Percentiles rank a stretch among this genome's conserved stretches.
Evolutionary conservation across 2,797 vertebrate species (phyloP).

Genomic region (Taeniopygia guttata): DNA sequence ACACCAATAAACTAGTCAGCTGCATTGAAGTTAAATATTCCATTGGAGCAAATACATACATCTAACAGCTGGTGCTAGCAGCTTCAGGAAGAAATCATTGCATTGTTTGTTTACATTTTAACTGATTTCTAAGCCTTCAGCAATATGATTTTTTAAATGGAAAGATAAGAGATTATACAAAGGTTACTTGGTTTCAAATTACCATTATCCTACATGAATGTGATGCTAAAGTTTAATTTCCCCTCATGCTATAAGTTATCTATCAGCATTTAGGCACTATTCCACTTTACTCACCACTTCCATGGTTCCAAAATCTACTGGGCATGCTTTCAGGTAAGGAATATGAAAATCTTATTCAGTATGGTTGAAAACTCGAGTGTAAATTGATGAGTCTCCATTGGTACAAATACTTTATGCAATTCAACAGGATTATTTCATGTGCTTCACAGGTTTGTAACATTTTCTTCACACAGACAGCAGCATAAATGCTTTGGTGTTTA

Average conservation of each 20-base stretch:
- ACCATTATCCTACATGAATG: background rate
- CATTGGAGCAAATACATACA: background rate
- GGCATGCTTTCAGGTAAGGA: background rate
- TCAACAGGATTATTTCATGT: background rate
- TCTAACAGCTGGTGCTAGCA: conserved; percentile 19
- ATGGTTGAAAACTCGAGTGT: background rate
- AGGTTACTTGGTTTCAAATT: background rate
- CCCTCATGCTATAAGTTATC: background rate
- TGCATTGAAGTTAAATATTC: background rate
- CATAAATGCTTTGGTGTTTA: background rate
- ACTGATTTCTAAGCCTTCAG: background rate
- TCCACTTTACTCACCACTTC: background rate
- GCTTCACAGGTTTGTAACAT: background rate
- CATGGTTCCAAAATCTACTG: background rate
- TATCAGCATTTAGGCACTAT: background rate
- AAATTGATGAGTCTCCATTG: background rate
- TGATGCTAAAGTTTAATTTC: background rate
- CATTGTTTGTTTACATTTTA: background rate
- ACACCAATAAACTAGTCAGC: conserved; percentile 16
- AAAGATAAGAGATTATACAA: background rate
- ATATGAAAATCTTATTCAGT: background rate
- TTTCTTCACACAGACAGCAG: background rate
- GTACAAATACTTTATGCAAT: background rate
- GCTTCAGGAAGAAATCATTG: background rate
- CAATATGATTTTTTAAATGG: background rate